These are phyloP conservation scores for Amphipyra berbera DNA, from an alignment of 2,888 invertebrate genomes.

Conservation along the genomic window DNA sequence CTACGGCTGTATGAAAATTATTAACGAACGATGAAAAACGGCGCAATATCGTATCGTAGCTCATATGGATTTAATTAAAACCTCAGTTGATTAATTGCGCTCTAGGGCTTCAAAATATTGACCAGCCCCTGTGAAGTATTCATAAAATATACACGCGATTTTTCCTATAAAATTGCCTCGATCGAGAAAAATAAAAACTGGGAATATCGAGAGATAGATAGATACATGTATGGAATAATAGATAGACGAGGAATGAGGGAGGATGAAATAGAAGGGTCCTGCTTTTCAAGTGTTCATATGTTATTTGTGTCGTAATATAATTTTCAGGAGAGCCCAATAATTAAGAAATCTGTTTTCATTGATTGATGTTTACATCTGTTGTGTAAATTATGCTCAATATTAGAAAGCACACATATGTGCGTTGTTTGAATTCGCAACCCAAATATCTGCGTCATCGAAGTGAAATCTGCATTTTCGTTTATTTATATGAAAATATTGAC, in stretches of 20 bases:
- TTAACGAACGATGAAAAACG: slow-evolving; percentile 49
- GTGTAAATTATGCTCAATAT: too few relatives aligned
- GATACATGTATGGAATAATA: too few relatives aligned
- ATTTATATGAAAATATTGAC: too few relatives aligned
- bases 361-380: too few relatives aligned
- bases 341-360: too few relatives aligned
- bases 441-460: too few relatives aligned
- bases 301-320: neutral
- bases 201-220: too few relatives aligned
- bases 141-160: slow-evolving; percentile 43
- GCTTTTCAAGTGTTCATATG: neutral
- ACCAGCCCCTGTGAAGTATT: slow-evolving; percentile 36
- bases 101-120: slow-evolving; percentile 61
- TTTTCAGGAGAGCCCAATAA: too few relatives aligned
- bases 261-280: neutral
- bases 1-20: slow-evolving; percentile 38
- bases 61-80: slow-evolving; percentile 63
- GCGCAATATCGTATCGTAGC: slow-evolving; percentile 44
- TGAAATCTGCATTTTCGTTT: too few relatives aligned
- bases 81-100: slow-evolving; percentile 64
- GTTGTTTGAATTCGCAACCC: too few relatives aligned
- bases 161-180: slow-evolving; percentile 36
- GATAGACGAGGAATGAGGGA: neutral
- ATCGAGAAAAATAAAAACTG: slow-evolving; percentile 10
- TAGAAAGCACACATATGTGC: too few relatives aligned